These are phyloP conservation scores for Ascidia mentula DNA, from an alignment of 23 tunicate genomes.

Conservation along the genomic window DNA sequence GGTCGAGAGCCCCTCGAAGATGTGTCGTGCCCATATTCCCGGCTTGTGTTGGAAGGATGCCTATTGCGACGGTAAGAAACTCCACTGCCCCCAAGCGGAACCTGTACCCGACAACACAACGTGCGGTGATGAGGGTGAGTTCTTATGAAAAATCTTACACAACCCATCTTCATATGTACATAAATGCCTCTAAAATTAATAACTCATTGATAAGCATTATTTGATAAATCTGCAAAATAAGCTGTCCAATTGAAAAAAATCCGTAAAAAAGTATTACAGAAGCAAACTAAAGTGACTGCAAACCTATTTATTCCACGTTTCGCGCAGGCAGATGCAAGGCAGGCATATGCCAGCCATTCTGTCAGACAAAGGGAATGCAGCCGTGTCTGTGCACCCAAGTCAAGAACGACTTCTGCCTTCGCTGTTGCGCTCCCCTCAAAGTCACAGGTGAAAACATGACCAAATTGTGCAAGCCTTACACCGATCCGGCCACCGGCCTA, in stretches of 20 bases:
- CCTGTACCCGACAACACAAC: conserved; percentile 44
- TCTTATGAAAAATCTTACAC: too few species aligned
- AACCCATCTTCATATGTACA: too few species aligned
- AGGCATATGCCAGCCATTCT: conserved; percentile 77
- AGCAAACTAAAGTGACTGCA: too few species aligned
- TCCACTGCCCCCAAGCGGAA: conserved; percentile 50
- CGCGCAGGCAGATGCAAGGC: conserved; percentile 64
- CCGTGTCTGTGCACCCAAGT: conserved; percentile 65
- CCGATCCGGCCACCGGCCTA: background rate
- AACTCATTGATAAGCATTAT: too few species aligned
- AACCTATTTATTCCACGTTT: too few species aligned
- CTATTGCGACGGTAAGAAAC: conserved; percentile 66
- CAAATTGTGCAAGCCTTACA: conserved; percentile 51
- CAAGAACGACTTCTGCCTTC: conserved; percentile 48
- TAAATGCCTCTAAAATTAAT: too few species aligned
- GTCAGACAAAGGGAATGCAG: conserved; percentile 56
- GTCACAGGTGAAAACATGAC: conserved; percentile 32
- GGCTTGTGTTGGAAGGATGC: conserved; percentile 58
- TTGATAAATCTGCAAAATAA: too few species aligned
- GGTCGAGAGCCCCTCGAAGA: conserved; percentile 41
- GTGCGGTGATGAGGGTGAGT: conserved; percentile 75
- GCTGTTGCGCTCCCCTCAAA: conserved; percentile 67
- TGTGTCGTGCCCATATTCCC: conserved; percentile 59
- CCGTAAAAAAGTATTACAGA: too few species aligned
- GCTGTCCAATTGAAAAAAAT: too few species aligned